phyloP scores from a whole-genome alignment of 2,797 vertebrate species.

The Parotocinclus haroldoi region DNA sequence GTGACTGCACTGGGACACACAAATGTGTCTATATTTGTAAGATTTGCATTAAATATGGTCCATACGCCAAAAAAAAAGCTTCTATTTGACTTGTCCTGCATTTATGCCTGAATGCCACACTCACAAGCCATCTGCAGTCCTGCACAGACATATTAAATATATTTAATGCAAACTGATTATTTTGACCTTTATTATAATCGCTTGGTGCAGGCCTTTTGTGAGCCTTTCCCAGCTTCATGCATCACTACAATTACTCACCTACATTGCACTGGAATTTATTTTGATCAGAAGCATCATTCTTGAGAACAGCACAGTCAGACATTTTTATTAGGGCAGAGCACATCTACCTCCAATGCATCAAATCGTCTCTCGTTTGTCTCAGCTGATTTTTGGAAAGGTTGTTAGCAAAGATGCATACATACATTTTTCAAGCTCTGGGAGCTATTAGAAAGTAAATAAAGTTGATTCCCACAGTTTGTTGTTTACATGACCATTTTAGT shows the following conservation, averaged over 20 bases:
- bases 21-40: too few relatives aligned
- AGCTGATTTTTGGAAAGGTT: too few relatives aligned
- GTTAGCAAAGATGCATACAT: too few relatives aligned
- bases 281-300: too few relatives aligned
- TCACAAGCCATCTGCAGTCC: neutral
- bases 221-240: neutral
- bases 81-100: neutral
- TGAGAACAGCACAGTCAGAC: neutral
- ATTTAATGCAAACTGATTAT: neutral
- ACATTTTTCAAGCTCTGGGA: too few relatives aligned
- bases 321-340: neutral
- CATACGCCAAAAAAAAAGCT: neutral
- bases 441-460: too few relatives aligned
- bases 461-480: too few relatives aligned
- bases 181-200: neutral
- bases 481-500: too few relatives aligned
- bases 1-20: too few relatives aligned
- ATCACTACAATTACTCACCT: neutral
- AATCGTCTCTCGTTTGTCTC: too few relatives aligned
- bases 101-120: neutral
- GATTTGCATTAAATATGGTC: neutral
- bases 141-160: neutral
- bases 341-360: too few relatives aligned
- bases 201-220: neutral
- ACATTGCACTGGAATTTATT: too few relatives aligned